Conservation (phyloP, 2,888 invertebrate species). For the Drosophila anomalata region DNA sequence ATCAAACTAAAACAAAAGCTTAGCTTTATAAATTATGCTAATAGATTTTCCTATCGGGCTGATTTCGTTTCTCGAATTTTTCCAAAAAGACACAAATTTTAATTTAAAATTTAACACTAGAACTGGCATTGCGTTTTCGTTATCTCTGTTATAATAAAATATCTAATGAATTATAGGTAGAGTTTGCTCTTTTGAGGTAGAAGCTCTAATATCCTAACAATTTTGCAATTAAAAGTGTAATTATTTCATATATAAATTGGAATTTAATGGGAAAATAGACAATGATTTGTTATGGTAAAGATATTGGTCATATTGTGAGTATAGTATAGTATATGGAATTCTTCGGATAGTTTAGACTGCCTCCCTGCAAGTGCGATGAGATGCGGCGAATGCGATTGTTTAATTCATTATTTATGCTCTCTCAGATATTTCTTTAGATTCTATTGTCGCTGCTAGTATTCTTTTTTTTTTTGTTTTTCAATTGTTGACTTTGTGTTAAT, state of each 20-base stretch:
- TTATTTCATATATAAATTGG: background rate
- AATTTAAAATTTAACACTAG: background rate
- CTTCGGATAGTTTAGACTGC: background rate
- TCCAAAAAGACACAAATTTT: background rate
- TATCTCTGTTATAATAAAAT: background rate
- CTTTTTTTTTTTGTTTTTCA: constrained; percentile 16
- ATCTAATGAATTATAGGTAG: background rate
- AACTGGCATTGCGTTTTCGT: background rate
- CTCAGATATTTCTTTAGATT: constrained; percentile 42
- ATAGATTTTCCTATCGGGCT: constrained; percentile 11
- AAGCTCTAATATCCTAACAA: background rate
- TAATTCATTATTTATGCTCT: constrained; percentile 39
- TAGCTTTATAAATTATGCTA: constrained; percentile 31
- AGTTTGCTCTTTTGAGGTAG: background rate
- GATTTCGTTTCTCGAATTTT: constrained; percentile 3
- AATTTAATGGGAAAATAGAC: background rate
- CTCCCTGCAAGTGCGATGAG: constrained; percentile 24
- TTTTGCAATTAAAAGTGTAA: background rate
- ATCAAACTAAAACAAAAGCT: constrained; percentile 14
- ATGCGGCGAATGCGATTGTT: constrained; percentile 14
- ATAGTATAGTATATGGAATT: background rate
- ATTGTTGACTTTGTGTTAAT: constrained; percentile 49
- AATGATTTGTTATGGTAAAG: background rate
- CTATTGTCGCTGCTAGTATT: constrained; percentile 22
- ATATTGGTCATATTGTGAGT: background rate